Conservation (phyloP, 2,888 invertebrate species). For the Gortyna flavago region DNA sequence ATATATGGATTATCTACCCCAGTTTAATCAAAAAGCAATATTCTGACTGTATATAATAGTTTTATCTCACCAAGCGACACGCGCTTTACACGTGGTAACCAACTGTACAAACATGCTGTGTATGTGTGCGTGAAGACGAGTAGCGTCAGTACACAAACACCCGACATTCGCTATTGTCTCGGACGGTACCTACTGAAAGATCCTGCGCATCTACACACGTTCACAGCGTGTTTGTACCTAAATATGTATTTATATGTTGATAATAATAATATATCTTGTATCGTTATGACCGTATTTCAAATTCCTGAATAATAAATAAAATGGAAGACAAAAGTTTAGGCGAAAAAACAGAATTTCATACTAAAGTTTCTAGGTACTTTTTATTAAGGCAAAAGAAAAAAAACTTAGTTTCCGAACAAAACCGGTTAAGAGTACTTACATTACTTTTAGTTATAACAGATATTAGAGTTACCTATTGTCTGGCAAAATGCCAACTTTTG, state of each 20-base stretch:
- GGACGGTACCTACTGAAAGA: no score
- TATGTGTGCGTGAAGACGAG: no score
- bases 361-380: background rate
- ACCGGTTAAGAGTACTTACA: constrained; percentile 21
- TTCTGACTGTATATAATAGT: background rate
- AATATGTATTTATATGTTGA: no score
- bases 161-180: no score
- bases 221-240: no score
- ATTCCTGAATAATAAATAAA: background rate
- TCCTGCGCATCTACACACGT: no score
- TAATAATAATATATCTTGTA: background rate
- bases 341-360: background rate
- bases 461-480: constrained; percentile 20
- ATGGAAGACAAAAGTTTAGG: background rate
- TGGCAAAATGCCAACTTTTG: constrained; percentile 25
- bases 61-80: no score
- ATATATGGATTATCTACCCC: background rate
- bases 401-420: constrained; percentile 21
- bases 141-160: no score
- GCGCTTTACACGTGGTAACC: no score
- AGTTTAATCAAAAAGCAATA: background rate
- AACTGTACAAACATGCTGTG: no score
- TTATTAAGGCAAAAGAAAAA: constrained; percentile 14
- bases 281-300: background rate
- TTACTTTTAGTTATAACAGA: constrained; percentile 25